Percentiles rank a stretch among this genome's conserved stretches.
Conservation (phyloP, 2,888 invertebrate species). For the Trypoxylon attenuatum region DNA sequence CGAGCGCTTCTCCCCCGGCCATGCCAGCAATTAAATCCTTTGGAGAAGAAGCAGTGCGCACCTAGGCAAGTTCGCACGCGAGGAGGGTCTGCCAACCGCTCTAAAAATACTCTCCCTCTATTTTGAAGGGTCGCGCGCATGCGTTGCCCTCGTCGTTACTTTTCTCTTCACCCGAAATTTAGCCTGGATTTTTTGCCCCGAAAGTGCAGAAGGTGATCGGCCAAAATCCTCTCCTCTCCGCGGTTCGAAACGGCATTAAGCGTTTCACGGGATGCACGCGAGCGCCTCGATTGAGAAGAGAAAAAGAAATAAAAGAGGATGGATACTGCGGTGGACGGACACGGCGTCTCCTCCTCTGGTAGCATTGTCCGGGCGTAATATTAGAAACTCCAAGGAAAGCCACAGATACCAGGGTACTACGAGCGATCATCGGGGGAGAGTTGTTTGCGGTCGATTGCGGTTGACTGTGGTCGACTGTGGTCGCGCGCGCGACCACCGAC, state of each 20-base stretch:
- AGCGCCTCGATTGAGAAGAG: background rate
- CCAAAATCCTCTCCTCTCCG: too few species aligned
- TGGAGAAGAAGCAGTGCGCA: conserved; percentile 11
- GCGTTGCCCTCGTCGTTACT: conserved; percentile 12
- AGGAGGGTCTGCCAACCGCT: conserved; percentile 15
- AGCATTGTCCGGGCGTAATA: background rate
- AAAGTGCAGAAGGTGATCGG: too few species aligned
- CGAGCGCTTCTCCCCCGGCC: conserved; percentile 22
- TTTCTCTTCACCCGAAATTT: background rate
- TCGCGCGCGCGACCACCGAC: background rate
- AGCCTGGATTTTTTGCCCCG: too few species aligned
- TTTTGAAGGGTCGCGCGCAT: conserved; percentile 29
- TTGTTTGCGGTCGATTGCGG: background rate
- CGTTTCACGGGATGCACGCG: background rate
- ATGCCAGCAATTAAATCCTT: conserved; percentile 33
- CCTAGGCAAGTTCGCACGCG: background rate
- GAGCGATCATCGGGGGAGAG: background rate
- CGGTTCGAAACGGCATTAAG: too few species aligned
- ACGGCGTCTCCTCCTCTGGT: too few species aligned
- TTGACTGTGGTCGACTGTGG: too few species aligned
- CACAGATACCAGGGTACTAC: background rate
- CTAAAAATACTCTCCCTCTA: conserved; percentile 31
- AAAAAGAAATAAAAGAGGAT: background rate
- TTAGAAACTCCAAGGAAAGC: background rate
- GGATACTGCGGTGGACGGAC: background rate